phyloP scores from a whole-genome alignment of 2,888 invertebrate species.

The Drosophila buzzatii region DNA sequence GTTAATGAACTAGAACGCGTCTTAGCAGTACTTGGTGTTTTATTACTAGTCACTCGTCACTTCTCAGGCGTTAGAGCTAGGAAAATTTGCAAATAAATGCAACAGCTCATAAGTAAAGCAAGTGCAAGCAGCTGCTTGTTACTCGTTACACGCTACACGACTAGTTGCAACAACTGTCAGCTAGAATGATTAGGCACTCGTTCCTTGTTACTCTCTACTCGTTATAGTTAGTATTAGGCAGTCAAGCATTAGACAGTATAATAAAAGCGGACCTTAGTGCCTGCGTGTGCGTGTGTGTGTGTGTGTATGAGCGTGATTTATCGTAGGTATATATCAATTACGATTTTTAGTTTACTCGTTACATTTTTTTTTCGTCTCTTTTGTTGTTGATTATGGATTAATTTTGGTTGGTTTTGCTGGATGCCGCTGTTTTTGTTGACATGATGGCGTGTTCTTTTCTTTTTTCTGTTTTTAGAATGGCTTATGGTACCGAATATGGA shows the following conservation, averaged over 20 bases:
- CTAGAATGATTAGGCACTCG: constrained; percentile 6
- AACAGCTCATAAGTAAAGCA: not conserved
- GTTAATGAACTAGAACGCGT: not conserved
- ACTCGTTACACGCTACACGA: not conserved
- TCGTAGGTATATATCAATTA: constrained; percentile 10
- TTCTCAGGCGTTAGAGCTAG: not conserved
- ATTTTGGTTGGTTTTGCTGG: constrained; percentile 27
- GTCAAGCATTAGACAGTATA: constrained; percentile 28
- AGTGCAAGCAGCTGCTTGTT: not conserved
- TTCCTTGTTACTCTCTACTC: constrained; percentile 15
- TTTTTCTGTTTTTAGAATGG: constrained; percentile 89
- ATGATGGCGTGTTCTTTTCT: constrained; percentile 61
- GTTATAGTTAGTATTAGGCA: constrained; percentile 14
- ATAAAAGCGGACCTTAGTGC: constrained; percentile 57
- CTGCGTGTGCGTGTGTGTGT: constrained; percentile 57
- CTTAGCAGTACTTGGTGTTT: not conserved
- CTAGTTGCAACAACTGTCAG: constrained; percentile 9
- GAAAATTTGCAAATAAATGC: not conserved
- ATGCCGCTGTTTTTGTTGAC: constrained; percentile 58
- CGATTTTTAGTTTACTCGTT: constrained; percentile 16
- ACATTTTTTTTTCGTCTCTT: not conserved
- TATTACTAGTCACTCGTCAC: not conserved
- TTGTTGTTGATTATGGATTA: not conserved
- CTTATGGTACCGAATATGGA: constrained; percentile 98
- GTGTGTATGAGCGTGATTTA: constrained; percentile 37